phyloP scores from a whole-genome alignment of 1,140 invertebrate genomes.

The Platyscapa corneri region DNA sequence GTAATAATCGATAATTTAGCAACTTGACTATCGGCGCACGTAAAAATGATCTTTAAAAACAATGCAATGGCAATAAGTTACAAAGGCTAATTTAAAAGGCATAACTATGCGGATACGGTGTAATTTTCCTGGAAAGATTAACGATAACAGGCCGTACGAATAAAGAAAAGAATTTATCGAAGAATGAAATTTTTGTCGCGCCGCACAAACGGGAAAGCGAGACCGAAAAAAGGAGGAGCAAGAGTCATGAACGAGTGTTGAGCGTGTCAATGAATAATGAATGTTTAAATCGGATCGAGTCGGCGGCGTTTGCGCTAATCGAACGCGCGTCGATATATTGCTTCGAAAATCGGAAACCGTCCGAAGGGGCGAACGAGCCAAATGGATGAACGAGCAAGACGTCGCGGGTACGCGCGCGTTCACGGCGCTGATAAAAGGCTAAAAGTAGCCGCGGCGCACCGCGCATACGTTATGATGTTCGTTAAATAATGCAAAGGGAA shows the following conservation, averaged over 20 bases:
- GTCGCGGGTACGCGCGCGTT: neutral
- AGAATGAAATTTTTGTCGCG: slow-evolving; percentile 16
- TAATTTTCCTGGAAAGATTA: slow-evolving; percentile 18
- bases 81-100: neutral
- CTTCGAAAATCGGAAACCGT: slow-evolving; percentile 33
- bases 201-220: neutral
- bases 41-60: neutral
- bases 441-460: neutral
- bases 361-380: neutral
- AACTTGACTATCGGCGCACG: neutral
- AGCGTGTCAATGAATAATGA: slow-evolving; percentile 44
- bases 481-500: slow-evolving; percentile 42
- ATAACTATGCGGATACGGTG: slow-evolving; percentile 1
- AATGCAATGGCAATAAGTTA: neutral
- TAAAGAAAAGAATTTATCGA: slow-evolving; percentile 26
- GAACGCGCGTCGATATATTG: slow-evolving; percentile 20
- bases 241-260: slow-evolving; percentile 28
- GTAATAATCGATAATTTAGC: slow-evolving; percentile 2
- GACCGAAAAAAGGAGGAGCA: neutral
- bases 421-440: slow-evolving; percentile 28
- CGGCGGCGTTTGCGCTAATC: slow-evolving; percentile 24
- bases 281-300: neutral
- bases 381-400: neutral
- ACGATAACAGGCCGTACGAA: slow-evolving; percentile 7
- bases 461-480: slow-evolving; percentile 13